Base-by-base conservation (phyloP, 2,888 invertebrate genomes). In the Elmis aenea region DNA sequence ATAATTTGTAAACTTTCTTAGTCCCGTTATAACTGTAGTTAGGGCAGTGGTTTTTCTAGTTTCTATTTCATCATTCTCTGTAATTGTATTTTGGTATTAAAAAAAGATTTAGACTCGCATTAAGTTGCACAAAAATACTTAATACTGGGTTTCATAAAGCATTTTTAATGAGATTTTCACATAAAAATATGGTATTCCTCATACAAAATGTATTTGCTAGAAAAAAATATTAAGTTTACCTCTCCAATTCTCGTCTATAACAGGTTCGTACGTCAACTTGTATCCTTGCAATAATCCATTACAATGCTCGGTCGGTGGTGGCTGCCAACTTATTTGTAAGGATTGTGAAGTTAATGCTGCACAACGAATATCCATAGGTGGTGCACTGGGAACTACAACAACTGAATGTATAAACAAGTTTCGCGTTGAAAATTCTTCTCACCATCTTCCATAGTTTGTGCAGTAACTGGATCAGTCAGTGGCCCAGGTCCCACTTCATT, bases 221-320 rank as follows among this genome's bases (percentile, higher is more conserved):
- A 25, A 18, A 20, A 16, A 24, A 8, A 29, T 23, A 9, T 20
- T 9, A n/a, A 8, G 18, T 15, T 18, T 57, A 65, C 68, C 68
- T 58, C 55, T 58, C 68, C 70, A 72, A 39, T 66, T 65, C 40
- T 81, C 77, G 39, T 78, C 75, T 34, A 77, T 62, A 26, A 80
- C 75, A 15, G 76, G 80, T 62, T 78, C 84, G 59, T 80, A 83
- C 37, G 77, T 74, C 4, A 84, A 64, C 61, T 82, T 82, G 58
- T 84, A 84, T 2, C 87, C 87, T 61, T 84, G 83, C 38, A 88
- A 71, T 28, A 85, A 73, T 2, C 88, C 88, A 54, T 87, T 85
- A 38, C 81, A 78, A 40, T 84, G 79, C 47, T 77, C 75, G 18
- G 76, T 75, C 21, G 85, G 80, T 1, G 86, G 83, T 8, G 85